Evolutionary conservation across 2,113 vertebrate genomes (phyloP).

Genomic region (Neogale vison): DNA sequence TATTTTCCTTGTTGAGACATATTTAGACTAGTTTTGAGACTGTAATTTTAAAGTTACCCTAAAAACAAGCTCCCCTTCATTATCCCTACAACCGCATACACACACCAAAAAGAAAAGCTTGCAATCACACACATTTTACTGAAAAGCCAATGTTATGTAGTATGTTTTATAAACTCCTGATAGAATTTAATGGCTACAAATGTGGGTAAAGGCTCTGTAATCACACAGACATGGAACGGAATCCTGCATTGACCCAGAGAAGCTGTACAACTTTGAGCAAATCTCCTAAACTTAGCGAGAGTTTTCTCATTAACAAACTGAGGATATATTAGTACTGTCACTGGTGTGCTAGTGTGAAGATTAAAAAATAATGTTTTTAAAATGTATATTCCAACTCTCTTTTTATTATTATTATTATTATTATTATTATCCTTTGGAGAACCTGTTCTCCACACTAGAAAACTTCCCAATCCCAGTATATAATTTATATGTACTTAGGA

Average conservation of each 20-base stretch:
- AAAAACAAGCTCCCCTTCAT: neutral
- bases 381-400: neutral
- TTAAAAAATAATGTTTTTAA: neutral
- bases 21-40: neutral
- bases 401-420: neutral
- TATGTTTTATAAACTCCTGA: neutral
- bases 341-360: neutral
- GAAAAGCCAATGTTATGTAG: neutral
- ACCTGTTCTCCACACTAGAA: neutral
- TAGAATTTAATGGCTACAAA: neutral
- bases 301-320: neutral
- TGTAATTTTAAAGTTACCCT: neutral
- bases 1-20: constrained; percentile 5
- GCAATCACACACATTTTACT: neutral
- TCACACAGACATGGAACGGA: neutral
- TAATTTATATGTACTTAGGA: neutral
- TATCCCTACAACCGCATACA: too few relatives aligned
- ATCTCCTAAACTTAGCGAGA: neutral
- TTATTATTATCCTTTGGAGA: neutral
- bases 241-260: neutral
- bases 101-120: neutral
- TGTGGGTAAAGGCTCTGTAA: neutral
- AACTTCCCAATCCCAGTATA: neutral
- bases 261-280: neutral
- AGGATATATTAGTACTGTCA: neutral